Evolutionary conservation across 2,888 invertebrate genomes (phyloP), one percentile per base, ranked within the genome.

Genomic region (Panzeria rudis): DNA sequence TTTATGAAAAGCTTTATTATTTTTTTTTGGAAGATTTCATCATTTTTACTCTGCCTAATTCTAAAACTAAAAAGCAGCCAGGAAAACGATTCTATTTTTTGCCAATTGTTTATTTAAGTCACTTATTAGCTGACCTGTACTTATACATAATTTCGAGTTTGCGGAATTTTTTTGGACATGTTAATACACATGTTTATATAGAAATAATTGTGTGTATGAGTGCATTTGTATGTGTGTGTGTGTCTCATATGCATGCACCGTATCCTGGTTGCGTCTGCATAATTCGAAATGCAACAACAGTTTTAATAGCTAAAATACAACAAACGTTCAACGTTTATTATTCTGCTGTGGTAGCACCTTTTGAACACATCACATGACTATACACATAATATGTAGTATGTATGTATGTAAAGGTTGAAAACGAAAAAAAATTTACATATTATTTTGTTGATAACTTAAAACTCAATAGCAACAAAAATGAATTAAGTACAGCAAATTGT

Each of bases 281-380:
- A 64, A 77, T 71, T 64, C 15, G 32, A 32, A 32, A 83, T 71
- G 71, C 61, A 72, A 54, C 77, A 84, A 69, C 81, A 85, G 62
- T 79, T 85, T 85, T 85, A 79, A 82, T 75, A 75, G 85, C 81
- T 77, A 69, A 81, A 81, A 81, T 81, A 73, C 72, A 77, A 68
- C 81, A 71, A 76, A 56, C 80, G 52, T 82, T 47, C 23, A 69
- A 44, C 69, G 84, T 84, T 77, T 81, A 80, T 38, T 86, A 89
- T 89, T 89, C 75, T 89, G 89, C 91, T 89, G 90, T 87, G 88
- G 87, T 88, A 87, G 89, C 89, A 90, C 87, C 88, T 89, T 89
- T 89, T 83, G 71, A 56, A 62, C 35, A 61, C 61, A 64, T 38
- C 38, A 41, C 56, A 52, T 35, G 35, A 17, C 23, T 54, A 50